These are phyloP conservation scores for Apis mellifera DNA, from an alignment of 1,140 invertebrate genomes.

Conservation along the genomic window DNA sequence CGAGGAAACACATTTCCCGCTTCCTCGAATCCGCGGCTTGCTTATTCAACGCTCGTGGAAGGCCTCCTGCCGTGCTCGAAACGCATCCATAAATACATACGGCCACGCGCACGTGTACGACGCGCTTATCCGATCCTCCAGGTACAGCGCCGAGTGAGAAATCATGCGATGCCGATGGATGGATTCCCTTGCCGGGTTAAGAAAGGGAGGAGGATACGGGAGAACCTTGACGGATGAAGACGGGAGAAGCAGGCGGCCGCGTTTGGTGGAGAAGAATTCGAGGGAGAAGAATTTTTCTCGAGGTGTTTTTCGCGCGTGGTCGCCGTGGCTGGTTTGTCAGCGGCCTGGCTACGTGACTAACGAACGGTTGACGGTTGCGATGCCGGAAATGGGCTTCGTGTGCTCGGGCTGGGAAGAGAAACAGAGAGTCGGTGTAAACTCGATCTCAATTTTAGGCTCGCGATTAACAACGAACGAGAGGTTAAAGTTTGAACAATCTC, in stretches of 20 bases:
- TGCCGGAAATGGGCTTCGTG: conserved; percentile 3
- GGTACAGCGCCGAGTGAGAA: not conserved
- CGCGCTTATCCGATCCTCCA: not conserved
- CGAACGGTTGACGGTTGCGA: not conserved
- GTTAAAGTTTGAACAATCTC: no score
- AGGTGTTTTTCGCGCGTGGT: not conserved
- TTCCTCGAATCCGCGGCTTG: not conserved
- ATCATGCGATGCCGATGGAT: not conserved
- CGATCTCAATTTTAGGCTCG: not conserved
- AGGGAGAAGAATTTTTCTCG: not conserved
- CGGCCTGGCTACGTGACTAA: conserved; percentile 6
- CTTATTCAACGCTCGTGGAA: conserved; percentile 31
- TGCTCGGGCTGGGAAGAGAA: not conserved
- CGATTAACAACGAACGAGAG: not conserved
- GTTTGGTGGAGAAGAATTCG: not conserved
- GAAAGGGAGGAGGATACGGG: not conserved
- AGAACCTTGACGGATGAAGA: not conserved
- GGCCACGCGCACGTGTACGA: not conserved
- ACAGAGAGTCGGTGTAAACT: not conserved
- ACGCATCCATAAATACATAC: conserved; percentile 23
- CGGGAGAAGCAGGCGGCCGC: not conserved
- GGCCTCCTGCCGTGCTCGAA: conserved; percentile 15
- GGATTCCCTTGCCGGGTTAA: conserved; percentile 9
- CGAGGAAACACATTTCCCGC: not conserved
- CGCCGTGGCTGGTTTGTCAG: not conserved